These are phyloP conservation scores for Palythoa grandis DNA, from an alignment of 92 coral and sea anemone species.

Conservation along the genomic window DNA sequence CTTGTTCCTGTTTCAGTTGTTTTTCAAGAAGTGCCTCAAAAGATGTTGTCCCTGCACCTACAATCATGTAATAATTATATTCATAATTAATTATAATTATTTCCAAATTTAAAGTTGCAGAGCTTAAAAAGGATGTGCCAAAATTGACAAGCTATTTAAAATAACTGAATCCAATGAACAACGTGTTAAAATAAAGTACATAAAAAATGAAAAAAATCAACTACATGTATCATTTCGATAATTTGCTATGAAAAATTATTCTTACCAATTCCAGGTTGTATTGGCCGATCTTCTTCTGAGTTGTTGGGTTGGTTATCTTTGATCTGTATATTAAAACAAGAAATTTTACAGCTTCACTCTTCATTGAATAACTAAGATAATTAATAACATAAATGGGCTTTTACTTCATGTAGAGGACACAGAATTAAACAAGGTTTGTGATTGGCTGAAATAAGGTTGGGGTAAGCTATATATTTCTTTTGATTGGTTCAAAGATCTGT, in stretches of 20 bases:
- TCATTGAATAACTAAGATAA: not conserved
- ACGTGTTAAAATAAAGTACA: too few relatives aligned
- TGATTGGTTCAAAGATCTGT: too few relatives aligned
- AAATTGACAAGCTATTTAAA: not conserved
- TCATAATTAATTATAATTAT: too few relatives aligned
- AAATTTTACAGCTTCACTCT: not conserved
- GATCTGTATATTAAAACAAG: not conserved
- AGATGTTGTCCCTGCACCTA: slow-evolving; percentile 55
- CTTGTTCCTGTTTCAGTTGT: slow-evolving; percentile 79
- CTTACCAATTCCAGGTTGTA: slow-evolving; percentile 45
- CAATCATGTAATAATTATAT: not conserved
- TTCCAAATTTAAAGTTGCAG: too few relatives aligned
- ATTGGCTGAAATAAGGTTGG: too few relatives aligned
- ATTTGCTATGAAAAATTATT: not conserved
- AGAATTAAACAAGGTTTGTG: too few relatives aligned
- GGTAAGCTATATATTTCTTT: too few relatives aligned
- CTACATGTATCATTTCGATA: too few relatives aligned
- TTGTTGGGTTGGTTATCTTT: not conserved
- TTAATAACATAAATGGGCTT: not conserved
- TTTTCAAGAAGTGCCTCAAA: slow-evolving; percentile 88
- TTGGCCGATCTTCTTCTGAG: slow-evolving; percentile 22
- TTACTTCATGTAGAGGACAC: too few relatives aligned
- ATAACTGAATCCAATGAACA: not conserved
- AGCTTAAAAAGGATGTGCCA: too few relatives aligned
- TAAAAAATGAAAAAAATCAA: not conserved